Evolutionary conservation across 2,797 vertebrate species (phyloP).

Genomic region (Lutjanus argentimaculatus): DNA sequence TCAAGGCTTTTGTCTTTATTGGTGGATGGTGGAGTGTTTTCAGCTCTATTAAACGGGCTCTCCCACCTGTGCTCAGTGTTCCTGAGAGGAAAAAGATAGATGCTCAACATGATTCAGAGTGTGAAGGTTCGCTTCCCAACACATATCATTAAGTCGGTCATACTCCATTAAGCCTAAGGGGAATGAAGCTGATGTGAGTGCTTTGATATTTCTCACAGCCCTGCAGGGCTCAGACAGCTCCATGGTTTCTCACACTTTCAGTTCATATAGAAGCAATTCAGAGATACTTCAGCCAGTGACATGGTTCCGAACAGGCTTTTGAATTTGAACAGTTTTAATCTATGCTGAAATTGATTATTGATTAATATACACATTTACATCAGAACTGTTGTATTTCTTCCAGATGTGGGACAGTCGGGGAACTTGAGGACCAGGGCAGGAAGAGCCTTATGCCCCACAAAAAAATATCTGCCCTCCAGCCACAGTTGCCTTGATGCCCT

Average conservation of each 20-base stretch:
- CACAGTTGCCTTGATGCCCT: too few relatives aligned
- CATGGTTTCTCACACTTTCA: not conserved
- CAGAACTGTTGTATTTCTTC: not conserved
- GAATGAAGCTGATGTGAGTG: slow-evolving; percentile 3
- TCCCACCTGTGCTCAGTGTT: not conserved
- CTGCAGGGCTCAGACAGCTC: not conserved
- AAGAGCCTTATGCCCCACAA: too few relatives aligned
- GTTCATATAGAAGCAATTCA: slow-evolving; percentile 11
- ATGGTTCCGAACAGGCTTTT: not conserved
- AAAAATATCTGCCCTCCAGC: too few relatives aligned
- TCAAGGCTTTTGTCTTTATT: not conserved
- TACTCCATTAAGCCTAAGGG: slow-evolving; percentile 18
- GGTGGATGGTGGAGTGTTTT: not conserved
- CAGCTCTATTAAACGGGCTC: not conserved
- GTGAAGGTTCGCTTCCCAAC: slow-evolving; percentile 4
- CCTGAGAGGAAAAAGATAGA: not conserved
- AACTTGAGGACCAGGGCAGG: too few relatives aligned
- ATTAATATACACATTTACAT: not conserved
- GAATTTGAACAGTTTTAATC: not conserved
- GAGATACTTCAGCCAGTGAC: not conserved
- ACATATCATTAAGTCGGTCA: slow-evolving; percentile 17
- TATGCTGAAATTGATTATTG: not conserved
- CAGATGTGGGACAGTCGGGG: too few relatives aligned
- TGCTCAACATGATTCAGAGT: not conserved
- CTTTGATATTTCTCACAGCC: slow-evolving; percentile 4